Percentiles rank a stretch among this genome's conserved stretches.
Evolutionary conservation across 2,113 vertebrate species (phyloP).

Genomic region (Sander lucioperca): DNA sequence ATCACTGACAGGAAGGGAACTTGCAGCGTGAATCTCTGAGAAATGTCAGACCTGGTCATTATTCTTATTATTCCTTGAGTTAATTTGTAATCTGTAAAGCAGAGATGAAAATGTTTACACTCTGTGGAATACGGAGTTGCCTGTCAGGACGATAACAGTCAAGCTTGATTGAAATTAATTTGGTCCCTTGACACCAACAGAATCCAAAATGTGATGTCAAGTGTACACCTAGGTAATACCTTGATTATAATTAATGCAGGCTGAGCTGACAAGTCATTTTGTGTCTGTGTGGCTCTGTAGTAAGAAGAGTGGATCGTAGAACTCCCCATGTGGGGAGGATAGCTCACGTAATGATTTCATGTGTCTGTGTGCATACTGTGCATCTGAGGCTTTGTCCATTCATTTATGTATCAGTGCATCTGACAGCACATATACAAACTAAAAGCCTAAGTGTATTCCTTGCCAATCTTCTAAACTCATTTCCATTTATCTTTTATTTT

Average conservation of each 20-base stretch:
- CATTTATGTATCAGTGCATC: background rate
- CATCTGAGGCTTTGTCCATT: background rate
- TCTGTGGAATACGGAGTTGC: constrained; percentile 14
- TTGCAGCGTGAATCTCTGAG: constrained; percentile 1
- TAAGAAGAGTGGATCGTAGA: background rate
- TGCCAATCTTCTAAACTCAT: too few relatives aligned
- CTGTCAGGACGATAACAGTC: constrained; percentile 31
- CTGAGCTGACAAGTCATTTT: constrained; percentile 48
- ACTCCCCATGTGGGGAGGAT: constrained; percentile 1
- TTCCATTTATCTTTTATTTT: background rate
- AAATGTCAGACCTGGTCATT: constrained; percentile 22
- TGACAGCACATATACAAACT: background rate
- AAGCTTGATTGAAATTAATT: constrained; percentile 60
- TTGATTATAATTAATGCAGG: constrained; percentile 50
- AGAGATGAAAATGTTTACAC: constrained; percentile 34
- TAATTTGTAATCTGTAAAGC: constrained; percentile 37
- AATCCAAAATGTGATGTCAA: constrained; percentile 35
- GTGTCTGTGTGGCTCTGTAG: constrained; percentile 21
- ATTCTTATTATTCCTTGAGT: background rate
- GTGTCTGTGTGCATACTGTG: background rate
- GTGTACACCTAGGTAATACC: constrained; percentile 22
- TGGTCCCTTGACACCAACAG: constrained; percentile 25
- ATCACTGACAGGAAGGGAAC: constrained; percentile 6
- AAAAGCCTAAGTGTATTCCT: background rate
- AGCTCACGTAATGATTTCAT: constrained; percentile 2